phyloP scores from a whole-genome alignment of 2,888 invertebrate genomes.

The Tinea semifulvella region DNA sequence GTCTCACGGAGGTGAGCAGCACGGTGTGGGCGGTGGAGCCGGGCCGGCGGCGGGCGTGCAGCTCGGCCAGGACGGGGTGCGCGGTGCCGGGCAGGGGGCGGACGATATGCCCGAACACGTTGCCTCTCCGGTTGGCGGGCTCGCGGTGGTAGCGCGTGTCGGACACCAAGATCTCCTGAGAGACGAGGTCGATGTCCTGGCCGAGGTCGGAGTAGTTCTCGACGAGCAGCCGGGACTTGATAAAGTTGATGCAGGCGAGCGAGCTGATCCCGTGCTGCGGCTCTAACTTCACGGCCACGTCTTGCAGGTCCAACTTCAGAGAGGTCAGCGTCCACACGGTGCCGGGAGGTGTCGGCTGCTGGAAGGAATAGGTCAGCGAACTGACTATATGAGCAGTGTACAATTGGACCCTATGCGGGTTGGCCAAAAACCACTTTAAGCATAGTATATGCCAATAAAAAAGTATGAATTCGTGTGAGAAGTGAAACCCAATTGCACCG shows the following conservation, averaged over 20 bases:
- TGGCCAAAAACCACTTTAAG: too few species aligned
- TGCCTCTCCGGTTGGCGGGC: conserved; percentile 76
- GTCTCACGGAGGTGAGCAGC: conserved; percentile 91
- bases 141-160: conserved; percentile 76
- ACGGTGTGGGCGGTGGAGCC: conserved; percentile 84
- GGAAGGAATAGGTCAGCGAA: too few species aligned
- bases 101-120: conserved; percentile 89
- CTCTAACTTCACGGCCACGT: conserved; percentile 81
- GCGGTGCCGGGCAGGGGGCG: conserved; percentile 69
- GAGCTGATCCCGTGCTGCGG: conserved; percentile 64
- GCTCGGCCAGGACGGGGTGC: conserved; percentile 76
- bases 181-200: conserved; percentile 92
- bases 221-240: conserved; percentile 85
- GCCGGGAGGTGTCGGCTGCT: background rate
- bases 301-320: conserved; percentile 82
- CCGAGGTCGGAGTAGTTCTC: conserved; percentile 89
- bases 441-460: too few species aligned
- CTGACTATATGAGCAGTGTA: too few species aligned
- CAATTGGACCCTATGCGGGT: too few species aligned
- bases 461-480: too few species aligned
- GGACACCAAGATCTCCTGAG: conserved; percentile 82
- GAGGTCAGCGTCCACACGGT: conserved; percentile 81
- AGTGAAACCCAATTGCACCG: too few species aligned
- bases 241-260: conserved; percentile 90
- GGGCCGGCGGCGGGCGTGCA: conserved; percentile 69